Base-by-base conservation (phyloP, 1,140 invertebrate genomes). In the Pomacea maculata region DNA sequence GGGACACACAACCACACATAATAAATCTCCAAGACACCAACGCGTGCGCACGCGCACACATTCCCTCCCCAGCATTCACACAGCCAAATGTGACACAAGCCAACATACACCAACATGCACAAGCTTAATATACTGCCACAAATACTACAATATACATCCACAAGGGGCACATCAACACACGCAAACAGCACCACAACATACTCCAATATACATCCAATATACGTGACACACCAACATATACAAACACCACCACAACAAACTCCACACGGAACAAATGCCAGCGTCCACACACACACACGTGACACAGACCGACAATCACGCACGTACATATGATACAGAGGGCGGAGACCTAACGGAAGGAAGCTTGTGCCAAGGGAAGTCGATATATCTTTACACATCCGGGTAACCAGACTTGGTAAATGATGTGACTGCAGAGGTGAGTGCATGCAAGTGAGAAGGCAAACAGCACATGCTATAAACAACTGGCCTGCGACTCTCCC, bases 1-100 rank as follows among this genome's bases (percentile, higher is more conserved):
- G 15, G 45, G 70, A 71, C 25, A 71, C 70, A 71, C 14, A 71
- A 4, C 5, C 64, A 67, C 64, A 67, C 64, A 25, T 7, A 7
- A 19, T 19, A 19, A 2, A 19, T 19, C 0, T 19, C 64, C 17
- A 19, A 67, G 17, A 25, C 64, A 67, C 64, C 17, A 19, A 7
- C 70, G 34, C 29, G 34, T 10, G 34, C 70, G 34, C 70, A 6
- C 70, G 10, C 45, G 54, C 52, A 74, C 72, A 74, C 72, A 74
- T 21, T n/a, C 68, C 14, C 68, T 34, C 68, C 12, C 71, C 45
- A 34, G 21, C 71, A 73, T 54, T 52, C 71, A 73, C 71, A 73
- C 29, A 73, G 34, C 45, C 71, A 73, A 34, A 73, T 54, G 45
- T 54, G 55, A 73, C 71, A 52, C 71, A 73, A 25, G 55, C 71